Evolutionary conservation across 2,888 invertebrate genomes (phyloP).

Genomic region (Cerceris rybyensis): DNA sequence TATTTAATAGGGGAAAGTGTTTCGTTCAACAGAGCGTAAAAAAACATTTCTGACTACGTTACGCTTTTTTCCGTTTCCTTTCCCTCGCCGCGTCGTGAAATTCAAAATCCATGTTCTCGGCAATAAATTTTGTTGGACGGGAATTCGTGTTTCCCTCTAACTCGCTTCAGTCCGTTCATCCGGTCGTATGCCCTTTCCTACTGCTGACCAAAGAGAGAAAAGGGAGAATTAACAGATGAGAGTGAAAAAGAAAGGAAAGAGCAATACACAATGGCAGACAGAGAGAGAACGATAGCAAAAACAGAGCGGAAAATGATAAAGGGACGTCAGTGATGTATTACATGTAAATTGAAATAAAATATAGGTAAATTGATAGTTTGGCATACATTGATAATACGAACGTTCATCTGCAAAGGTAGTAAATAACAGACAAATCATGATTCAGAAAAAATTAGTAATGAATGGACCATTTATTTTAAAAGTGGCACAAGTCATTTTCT

Average conservation of each 20-base stretch:
- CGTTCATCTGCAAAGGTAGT: neutral
- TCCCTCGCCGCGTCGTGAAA: constrained; percentile 10
- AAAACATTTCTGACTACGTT: constrained; percentile 8
- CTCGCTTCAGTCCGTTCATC: neutral
- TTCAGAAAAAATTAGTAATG: neutral
- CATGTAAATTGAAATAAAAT: neutral
- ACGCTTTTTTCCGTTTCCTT: neutral
- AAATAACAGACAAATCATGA: neutral
- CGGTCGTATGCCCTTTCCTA: neutral
- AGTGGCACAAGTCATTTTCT: too few relatives aligned
- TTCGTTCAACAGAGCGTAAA: constrained; percentile 4
- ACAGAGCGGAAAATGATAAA: neutral
- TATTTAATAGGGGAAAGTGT: constrained; percentile 30
- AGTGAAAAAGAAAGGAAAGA: constrained; percentile 9
- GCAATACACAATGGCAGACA: neutral
- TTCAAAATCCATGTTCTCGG: constrained; percentile 40
- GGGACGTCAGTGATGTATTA: neutral
- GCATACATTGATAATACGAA: neutral
- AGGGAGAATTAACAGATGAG: constrained; percentile 5
- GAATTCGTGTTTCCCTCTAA: constrained; percentile 13
- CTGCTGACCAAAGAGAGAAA: neutral
- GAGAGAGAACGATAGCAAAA: constrained; percentile 26
- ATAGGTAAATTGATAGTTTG: neutral
- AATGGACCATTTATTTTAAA: too few relatives aligned
- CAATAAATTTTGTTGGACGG: constrained; percentile 26